Base-by-base conservation (phyloP, 2,113 vertebrate species). In the Apaloderma vittatum region DNA sequence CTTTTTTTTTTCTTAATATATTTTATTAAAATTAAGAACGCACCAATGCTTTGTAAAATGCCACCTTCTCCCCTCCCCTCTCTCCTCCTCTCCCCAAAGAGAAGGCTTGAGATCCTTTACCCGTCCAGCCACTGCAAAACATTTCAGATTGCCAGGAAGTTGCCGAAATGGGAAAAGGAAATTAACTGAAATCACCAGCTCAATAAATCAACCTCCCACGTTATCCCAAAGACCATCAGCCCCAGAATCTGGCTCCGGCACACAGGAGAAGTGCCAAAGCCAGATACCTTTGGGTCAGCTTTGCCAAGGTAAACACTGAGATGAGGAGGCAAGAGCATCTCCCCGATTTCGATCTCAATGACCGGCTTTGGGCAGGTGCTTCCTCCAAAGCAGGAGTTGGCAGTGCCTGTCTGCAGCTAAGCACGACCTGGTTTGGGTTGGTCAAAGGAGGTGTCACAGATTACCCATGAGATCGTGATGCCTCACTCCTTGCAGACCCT, bases 311-410 rank as follows among this genome's bases (percentile, higher is more conserved):
- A 75, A 82, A 27, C 46, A 36, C 45, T 46, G 78, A 52, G 70
- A 20, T 30, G n/a, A 40, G 15, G 20, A 0, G 0, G 26, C 19
- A 26, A 40, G n/a, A 76, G 23, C 77, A 72, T 5, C 6, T 0
- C 4, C 27, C n/a, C 24, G 2, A 0, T 10, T 34, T 20, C 74
- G 34, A 0, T 1, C 24, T 5, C 84, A 34, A 4, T 0, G 8
- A 30, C 0, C 1, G 59, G 18, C 34, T 51, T 62, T 29, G 22
- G 54, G 54, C 0, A 0, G 37, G 48, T 0, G 2, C 40, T 58
- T 59, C 61, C 54, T 48, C 54, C 36, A 55, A 55, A 46, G 29
- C 48, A 36, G 34, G 63, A 46, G 12, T n/a, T 63, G 43, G 58
- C 15, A 55, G 55, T 0, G 1, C 8, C 12, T 5, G 2, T 30